Conservation (phyloP, 2,888 invertebrate species). For the Seladonia tumulorum region DNA sequence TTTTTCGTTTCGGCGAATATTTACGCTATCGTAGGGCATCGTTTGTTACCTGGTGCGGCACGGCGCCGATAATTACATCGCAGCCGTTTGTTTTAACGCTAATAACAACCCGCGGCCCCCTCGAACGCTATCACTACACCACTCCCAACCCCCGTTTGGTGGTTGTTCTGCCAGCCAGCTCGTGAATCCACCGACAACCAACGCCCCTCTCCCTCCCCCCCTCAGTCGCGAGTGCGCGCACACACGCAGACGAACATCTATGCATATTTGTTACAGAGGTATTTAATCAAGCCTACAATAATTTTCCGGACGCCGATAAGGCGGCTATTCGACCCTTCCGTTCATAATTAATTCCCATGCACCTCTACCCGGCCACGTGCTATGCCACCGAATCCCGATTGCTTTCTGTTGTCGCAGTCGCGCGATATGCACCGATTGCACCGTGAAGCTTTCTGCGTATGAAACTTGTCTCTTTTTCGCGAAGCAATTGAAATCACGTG, state of each 20-base stretch:
- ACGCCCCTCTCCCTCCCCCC: no score
- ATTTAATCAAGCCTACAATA: slow-evolving; percentile 72
- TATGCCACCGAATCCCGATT: slow-evolving; percentile 10
- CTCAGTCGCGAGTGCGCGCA: neutral
- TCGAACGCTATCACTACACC: slow-evolving; percentile 35
- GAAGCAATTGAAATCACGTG: neutral
- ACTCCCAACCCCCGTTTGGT: neutral
- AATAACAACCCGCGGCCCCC: slow-evolving; percentile 72
- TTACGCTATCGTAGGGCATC: slow-evolving; percentile 67
- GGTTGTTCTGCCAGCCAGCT: slow-evolving; percentile 23
- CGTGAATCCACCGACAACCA: neutral
- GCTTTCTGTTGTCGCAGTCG: neutral
- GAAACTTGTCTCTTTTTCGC: neutral
- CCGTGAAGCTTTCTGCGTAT: neutral
- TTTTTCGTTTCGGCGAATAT: slow-evolving; percentile 70
- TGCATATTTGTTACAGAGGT: slow-evolving; percentile 63
- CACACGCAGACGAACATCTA: neutral
- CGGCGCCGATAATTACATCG: slow-evolving; percentile 77
- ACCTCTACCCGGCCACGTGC: slow-evolving; percentile 24
- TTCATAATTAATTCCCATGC: slow-evolving; percentile 69
- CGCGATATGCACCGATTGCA: neutral
- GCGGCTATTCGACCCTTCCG: slow-evolving; percentile 51
- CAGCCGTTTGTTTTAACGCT: slow-evolving; percentile 77
- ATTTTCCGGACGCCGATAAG: slow-evolving; percentile 65
- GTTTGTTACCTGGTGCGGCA: slow-evolving; percentile 66